Conservation (phyloP, 2,888 invertebrate species). For the Eristalis intricaria region DNA sequence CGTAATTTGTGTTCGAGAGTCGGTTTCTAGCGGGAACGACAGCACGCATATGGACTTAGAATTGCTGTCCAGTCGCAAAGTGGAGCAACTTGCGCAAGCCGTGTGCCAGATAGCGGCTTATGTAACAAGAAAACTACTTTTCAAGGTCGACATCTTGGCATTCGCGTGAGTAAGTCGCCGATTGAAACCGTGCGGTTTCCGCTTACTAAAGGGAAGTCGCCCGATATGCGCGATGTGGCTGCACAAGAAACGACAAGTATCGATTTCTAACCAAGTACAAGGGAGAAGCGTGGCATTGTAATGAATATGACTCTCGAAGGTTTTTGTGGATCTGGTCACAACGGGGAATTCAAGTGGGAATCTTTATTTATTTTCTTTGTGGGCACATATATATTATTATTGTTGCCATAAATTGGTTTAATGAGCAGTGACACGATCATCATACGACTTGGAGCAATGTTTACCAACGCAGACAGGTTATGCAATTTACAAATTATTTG, state of each 20-base stretch:
- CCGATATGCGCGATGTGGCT: slow-evolving; percentile 7
- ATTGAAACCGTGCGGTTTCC: slow-evolving; percentile 52
- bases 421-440: too few species aligned
- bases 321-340: neutral
- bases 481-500: too few species aligned
- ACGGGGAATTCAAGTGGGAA: slow-evolving; percentile 5
- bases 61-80: slow-evolving; percentile 8
- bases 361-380: neutral
- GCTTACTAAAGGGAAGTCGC: slow-evolving; percentile 28
- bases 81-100: slow-evolving; percentile 31
- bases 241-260: neutral
- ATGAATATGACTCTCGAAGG: slow-evolving; percentile 25
- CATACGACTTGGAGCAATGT: too few species aligned
- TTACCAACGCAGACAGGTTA: too few species aligned
- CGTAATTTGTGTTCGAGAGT: slow-evolving; percentile 31
- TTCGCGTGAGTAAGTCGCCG: slow-evolving; percentile 42
- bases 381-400: neutral
- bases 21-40: slow-evolving; percentile 17
- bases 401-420: too few species aligned
- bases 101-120: slow-evolving; percentile 18
- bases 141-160: slow-evolving; percentile 52
- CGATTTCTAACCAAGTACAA: slow-evolving; percentile 44
- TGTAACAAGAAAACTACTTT: slow-evolving; percentile 27
- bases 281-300: slow-evolving; percentile 21
- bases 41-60: slow-evolving; percentile 33